These are phyloP conservation scores for Stenurella melanura DNA, from an alignment of 2,888 invertebrate genomes.

Conservation along the genomic window DNA sequence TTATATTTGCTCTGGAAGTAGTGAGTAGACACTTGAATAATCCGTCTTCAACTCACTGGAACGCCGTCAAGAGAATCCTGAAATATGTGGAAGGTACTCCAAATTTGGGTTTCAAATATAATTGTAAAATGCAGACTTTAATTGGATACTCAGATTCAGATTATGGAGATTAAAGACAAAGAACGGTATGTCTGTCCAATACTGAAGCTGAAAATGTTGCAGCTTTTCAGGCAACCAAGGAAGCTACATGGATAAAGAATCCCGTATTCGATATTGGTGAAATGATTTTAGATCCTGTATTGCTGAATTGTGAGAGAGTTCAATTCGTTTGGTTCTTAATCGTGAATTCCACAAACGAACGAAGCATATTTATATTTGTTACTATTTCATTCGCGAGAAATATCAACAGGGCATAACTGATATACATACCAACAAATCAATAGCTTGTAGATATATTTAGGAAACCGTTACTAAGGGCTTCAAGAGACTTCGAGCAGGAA, in stretches of 20 bases:
- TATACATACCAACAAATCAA: not conserved
- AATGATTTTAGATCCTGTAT: not conserved
- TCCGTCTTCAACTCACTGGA: slow-evolving; percentile 31
- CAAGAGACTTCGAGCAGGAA: too few relatives aligned
- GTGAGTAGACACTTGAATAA: slow-evolving; percentile 33
- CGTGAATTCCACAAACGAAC: slow-evolving; percentile 1
- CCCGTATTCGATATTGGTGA: slow-evolving; percentile 6
- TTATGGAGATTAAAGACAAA: slow-evolving; percentile 25
- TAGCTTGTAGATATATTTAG: not conserved
- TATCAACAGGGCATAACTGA: not conserved
- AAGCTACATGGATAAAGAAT: slow-evolving; percentile 24
- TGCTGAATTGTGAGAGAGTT: slow-evolving; percentile 12
- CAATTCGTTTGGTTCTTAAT: slow-evolving; percentile 20
- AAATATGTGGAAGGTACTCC: slow-evolving; percentile 23
- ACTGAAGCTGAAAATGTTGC: slow-evolving; percentile 33
- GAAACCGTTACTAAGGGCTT: not conserved
- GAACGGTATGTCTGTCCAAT: slow-evolving; percentile 24
- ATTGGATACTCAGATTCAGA: slow-evolving; percentile 31
- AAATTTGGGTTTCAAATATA: slow-evolving; percentile 28
- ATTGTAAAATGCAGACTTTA: not conserved
- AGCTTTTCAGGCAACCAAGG: slow-evolving; percentile 24
- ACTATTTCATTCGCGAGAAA: slow-evolving; percentile 10
- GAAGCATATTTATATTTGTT: slow-evolving; percentile 1
- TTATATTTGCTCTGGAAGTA: slow-evolving; percentile 34
- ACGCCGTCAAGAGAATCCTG: slow-evolving; percentile 30